Evolutionary conservation across 2,888 invertebrate species (phyloP).

Genomic region (Argyresthia goedartella): DNA sequence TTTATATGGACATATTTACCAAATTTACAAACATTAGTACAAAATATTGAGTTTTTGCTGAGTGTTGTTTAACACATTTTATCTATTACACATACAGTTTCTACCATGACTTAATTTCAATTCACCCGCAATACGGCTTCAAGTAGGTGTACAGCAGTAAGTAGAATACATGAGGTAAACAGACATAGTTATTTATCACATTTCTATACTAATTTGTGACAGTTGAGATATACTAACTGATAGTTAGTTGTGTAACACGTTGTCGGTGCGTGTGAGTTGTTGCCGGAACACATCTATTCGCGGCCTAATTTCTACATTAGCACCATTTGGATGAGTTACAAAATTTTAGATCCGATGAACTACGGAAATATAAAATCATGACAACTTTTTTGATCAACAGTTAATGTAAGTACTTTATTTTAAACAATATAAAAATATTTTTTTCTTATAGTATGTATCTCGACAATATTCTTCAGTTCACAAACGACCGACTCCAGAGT

Average conservation of each 20-base stretch:
- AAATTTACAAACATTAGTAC: not conserved
- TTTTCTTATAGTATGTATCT: slow-evolving; percentile 49
- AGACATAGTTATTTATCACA: too few species aligned
- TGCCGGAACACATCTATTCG: not conserved
- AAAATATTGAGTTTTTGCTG: not conserved
- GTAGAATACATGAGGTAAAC: too few species aligned
- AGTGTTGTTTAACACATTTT: not conserved
- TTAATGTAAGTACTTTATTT: slow-evolving; percentile 54
- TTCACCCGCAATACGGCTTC: too few species aligned
- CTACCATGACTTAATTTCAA: too few species aligned
- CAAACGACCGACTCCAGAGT: not conserved
- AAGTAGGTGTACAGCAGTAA: too few species aligned
- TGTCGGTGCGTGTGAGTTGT: not conserved
- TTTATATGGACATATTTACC: not conserved
- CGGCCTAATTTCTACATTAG: slow-evolving; percentile 36
- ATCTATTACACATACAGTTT: too few species aligned
- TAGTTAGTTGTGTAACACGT: too few species aligned
- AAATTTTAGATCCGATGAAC: slow-evolving; percentile 30
- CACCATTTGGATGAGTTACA: slow-evolving; percentile 55
- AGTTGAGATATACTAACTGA: not conserved
- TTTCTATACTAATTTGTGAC: slow-evolving; percentile 15
- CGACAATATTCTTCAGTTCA: slow-evolving; percentile 32
- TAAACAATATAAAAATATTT: slow-evolving; percentile 66
- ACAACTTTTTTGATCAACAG: slow-evolving; percentile 45
- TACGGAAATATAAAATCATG: slow-evolving; percentile 47